A percentile compares a stretch with the other conserved stretches of the same genome.
Evolutionary conservation across 2,888 invertebrate species (phyloP).

Genomic region (Acronicta aceris): DNA sequence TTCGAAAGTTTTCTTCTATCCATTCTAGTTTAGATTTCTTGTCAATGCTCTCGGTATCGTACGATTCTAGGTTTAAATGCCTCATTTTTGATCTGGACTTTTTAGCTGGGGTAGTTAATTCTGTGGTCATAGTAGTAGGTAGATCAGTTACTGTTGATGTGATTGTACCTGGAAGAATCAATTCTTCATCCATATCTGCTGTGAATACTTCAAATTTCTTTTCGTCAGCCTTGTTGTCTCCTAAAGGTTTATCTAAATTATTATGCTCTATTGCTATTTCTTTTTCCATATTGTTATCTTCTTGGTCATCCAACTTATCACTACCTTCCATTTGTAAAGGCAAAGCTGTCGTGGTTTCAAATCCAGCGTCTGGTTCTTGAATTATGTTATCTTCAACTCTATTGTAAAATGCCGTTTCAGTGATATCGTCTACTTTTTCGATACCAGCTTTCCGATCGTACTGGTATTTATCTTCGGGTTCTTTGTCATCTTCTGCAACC

Average conservation of each 20-base stretch:
- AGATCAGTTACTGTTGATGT: constrained; percentile 9
- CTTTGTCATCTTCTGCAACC: constrained; percentile 39
- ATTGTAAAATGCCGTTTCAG: constrained; percentile 21
- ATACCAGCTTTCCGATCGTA: constrained; percentile 44
- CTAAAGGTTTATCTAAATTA: constrained; percentile 8
- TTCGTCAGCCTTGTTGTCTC: constrained; percentile 18
- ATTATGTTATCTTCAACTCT: constrained; percentile 14
- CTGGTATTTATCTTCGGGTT: constrained; percentile 48
- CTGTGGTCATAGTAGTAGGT: constrained; percentile 3
- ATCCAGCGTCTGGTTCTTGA: constrained; percentile 9
- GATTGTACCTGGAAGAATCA: constrained; percentile 9
- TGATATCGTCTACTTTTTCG: constrained; percentile 19
- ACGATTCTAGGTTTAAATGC: constrained; percentile 14
- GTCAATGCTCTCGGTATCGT: constrained; percentile 24
- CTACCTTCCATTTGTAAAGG: constrained; percentile 16
- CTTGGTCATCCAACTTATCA: constrained; percentile 12
- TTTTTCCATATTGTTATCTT: constrained; percentile 8
- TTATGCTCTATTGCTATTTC: constrained; percentile 6
- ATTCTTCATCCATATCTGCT: constrained; percentile 57
- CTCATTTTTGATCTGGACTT: constrained; percentile 20
- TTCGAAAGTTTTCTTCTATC: constrained; percentile 67
- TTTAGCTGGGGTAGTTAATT: constrained; percentile 5
- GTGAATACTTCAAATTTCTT: constrained; percentile 52
- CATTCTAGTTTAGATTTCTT: constrained; percentile 57
- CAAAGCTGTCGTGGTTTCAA: constrained; percentile 16